These are phyloP conservation scores for Cotesia glomerata DNA, from an alignment of 1,140 invertebrate genomes.

Conservation along the genomic window DNA sequence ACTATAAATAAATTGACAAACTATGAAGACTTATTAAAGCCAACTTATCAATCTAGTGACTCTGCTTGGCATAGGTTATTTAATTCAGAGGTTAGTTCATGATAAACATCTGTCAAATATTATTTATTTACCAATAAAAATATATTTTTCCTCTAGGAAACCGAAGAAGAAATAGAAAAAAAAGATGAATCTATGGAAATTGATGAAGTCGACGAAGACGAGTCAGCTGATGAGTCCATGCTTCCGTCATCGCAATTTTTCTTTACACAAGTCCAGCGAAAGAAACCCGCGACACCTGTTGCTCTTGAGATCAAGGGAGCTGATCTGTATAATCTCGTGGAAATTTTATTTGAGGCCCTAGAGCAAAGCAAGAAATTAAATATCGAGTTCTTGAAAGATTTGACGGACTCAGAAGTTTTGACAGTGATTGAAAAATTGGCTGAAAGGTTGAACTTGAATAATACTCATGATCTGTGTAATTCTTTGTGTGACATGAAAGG, in stretches of 20 bases:
- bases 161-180: too few species aligned
- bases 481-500: constrained; percentile 36
- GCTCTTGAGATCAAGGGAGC: background rate
- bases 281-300: background rate
- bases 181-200: too few species aligned
- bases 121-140: too few species aligned
- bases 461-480: constrained; percentile 43
- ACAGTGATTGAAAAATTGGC: constrained; percentile 34
- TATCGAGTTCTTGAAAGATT: constrained; percentile 32
- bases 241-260: constrained; percentile 24
- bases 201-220: too few species aligned
- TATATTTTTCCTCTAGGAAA: too few species aligned
- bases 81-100: constrained; percentile 9
- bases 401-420: constrained; percentile 34
- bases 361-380: constrained; percentile 27
- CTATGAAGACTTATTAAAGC: background rate
- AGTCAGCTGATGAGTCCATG: too few species aligned
- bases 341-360: constrained; percentile 23
- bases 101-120: background rate
- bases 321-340: constrained; percentile 4
- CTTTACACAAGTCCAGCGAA: constrained; percentile 15
- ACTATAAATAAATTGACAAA: constrained; percentile 23
- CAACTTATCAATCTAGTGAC: background rate
- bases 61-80: constrained; percentile 1
- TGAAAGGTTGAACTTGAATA: constrained; percentile 35